A percentile compares a stretch with the other conserved stretches of the same genome.
Conservation (phyloP, 1,140 invertebrate species). For the Stegodyphus dumicola region DNA sequence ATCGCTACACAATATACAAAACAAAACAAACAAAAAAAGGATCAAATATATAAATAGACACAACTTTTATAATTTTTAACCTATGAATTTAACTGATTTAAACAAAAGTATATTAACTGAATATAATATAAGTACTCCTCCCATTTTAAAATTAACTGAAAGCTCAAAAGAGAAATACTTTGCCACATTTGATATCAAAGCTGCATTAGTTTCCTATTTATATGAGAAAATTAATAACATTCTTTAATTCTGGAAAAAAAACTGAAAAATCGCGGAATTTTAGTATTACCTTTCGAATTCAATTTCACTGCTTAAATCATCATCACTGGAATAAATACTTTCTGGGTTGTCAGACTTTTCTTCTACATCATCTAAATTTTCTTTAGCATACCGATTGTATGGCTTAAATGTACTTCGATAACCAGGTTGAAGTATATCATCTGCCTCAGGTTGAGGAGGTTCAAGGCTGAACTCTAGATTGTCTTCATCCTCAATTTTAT, state of each 20-base stretch:
- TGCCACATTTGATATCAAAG: too few species aligned
- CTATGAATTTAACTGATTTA: too few species aligned
- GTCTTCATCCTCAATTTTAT: constrained; percentile 25
- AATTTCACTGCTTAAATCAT: constrained; percentile 31
- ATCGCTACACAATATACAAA: background rate
- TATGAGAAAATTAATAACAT: too few species aligned
- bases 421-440: background rate
- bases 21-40: too few species aligned
- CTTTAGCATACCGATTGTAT: constrained; percentile 24
- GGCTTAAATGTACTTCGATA: constrained; percentile 4
- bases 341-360: constrained; percentile 40
- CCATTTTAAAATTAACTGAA: too few species aligned
- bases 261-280: background rate
- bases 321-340: constrained; percentile 52
- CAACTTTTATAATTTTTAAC: too few species aligned
- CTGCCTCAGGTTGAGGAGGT: background rate
- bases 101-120: background rate
- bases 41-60: too few species aligned
- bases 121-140: background rate
- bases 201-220: too few species aligned
- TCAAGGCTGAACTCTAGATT: constrained; percentile 29
- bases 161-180: too few species aligned
- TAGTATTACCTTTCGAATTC: constrained; percentile 48
- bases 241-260: too few species aligned
- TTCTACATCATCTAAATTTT: constrained; percentile 13